A percentile compares a stretch with the other conserved stretches of the same genome.
Conservation (phyloP, 1,140 invertebrate genomes). For the Bombus sibiricus region DNA sequence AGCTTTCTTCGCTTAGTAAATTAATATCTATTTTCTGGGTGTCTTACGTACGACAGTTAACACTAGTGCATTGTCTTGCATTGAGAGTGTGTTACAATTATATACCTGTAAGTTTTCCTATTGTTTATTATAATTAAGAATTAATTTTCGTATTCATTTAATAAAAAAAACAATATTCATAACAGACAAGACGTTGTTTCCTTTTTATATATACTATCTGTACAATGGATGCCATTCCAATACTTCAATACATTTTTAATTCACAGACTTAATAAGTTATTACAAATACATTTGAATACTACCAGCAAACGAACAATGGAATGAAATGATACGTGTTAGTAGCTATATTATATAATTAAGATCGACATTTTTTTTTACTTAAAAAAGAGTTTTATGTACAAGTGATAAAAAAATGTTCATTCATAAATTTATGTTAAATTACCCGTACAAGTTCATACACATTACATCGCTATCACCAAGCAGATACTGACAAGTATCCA, state of each 20-base stretch:
- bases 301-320: slow-evolving; percentile 47
- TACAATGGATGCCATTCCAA: slow-evolving; percentile 26
- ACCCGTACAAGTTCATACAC: slow-evolving; percentile 9
- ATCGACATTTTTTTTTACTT: slow-evolving; percentile 10
- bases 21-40: slow-evolving; percentile 40
- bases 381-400: slow-evolving; percentile 37
- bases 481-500: not conserved
- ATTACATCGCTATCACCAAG: slow-evolving; percentile 6
- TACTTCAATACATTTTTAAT: slow-evolving; percentile 5
- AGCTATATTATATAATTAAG: slow-evolving; percentile 33
- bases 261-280: slow-evolving; percentile 28
- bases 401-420: slow-evolving; percentile 26
- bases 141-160: slow-evolving; percentile 4
- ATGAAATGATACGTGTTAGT: slow-evolving; percentile 47
- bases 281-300: slow-evolving; percentile 13
- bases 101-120: not conserved
- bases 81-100: slow-evolving; percentile 32
- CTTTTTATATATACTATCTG: slow-evolving; percentile 19
- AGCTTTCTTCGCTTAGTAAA: slow-evolving; percentile 29
- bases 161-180: not conserved
- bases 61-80: slow-evolving; percentile 68
- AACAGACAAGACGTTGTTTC: slow-evolving; percentile 6
- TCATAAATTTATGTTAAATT: slow-evolving; percentile 31
- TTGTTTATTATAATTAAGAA: not conserved
- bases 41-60: slow-evolving; percentile 49